Percentiles rank a stretch among this genome's conserved stretches.
Evolutionary conservation across 2,113 vertebrate genomes (phyloP).

Genomic region (Cyanocitta stelleri): DNA sequence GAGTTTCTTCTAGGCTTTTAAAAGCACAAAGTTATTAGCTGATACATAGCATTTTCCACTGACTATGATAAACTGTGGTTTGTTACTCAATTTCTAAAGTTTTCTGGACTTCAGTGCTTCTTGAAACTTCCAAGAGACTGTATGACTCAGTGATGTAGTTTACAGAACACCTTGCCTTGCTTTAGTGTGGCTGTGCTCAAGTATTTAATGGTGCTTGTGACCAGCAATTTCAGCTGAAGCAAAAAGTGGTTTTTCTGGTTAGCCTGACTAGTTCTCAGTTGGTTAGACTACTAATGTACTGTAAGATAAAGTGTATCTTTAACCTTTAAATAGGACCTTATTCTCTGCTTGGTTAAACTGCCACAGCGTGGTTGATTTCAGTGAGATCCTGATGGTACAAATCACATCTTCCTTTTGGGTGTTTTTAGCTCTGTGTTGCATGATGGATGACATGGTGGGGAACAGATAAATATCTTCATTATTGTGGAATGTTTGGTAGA

Average conservation of each 20-base stretch:
- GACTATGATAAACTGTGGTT: not conserved
- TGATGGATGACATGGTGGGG: not conserved
- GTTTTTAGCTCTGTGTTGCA: not conserved
- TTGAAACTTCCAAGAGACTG: not conserved
- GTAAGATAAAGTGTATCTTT: not conserved
- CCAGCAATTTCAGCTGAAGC: not conserved
- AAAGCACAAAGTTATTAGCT: not conserved
- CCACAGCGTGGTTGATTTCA: not conserved
- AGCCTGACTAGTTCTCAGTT: not conserved
- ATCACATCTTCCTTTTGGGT: not conserved
- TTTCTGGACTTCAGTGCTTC: not conserved
- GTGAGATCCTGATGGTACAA: not conserved
- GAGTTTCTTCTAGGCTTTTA: not conserved
- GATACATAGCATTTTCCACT: not conserved
- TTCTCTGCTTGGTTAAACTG: not conserved
- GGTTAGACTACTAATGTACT: not conserved
- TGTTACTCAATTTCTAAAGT: not conserved
- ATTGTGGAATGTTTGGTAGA: not conserved
- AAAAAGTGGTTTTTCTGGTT: not conserved
- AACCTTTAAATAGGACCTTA: not conserved
- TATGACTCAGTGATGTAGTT: not conserved
- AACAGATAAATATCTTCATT: not conserved
- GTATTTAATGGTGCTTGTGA: slow-evolving; percentile 1
- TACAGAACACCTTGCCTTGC: not conserved
- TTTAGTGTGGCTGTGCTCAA: not conserved